A percentile compares a stretch with the other conserved stretches of the same genome.
Evolutionary conservation across 2,797 vertebrate genomes (phyloP).

Genomic region (Danionella dracula): DNA sequence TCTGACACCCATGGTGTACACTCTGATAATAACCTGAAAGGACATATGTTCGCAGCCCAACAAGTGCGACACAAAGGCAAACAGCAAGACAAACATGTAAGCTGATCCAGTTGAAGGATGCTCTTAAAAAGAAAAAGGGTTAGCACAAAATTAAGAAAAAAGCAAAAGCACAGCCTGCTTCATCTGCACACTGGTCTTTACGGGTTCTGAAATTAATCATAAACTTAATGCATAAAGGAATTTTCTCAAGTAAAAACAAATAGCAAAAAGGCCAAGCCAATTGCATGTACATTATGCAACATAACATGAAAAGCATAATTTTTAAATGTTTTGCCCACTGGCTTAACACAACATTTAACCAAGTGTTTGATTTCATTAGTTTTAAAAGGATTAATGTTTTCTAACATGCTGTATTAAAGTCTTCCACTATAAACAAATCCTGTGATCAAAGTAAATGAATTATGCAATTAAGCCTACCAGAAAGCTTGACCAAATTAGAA

Average conservation of each 20-base stretch:
- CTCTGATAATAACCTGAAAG: background rate
- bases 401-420: background rate
- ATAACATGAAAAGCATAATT: too few species aligned
- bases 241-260: too few species aligned
- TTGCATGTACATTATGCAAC: too few species aligned
- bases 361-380: constrained; percentile 19
- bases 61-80: background rate
- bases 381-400: constrained; percentile 36
- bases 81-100: constrained; percentile 2
- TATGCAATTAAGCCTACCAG: constrained; percentile 64
- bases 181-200: too few species aligned
- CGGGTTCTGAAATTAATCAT: too few species aligned
- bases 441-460: constrained; percentile 61
- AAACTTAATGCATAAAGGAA: too few species aligned
- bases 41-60: background rate
- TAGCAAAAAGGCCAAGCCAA: too few species aligned
- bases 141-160: constrained; percentile 31
- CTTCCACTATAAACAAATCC: constrained; percentile 43
- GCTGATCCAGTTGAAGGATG: background rate
- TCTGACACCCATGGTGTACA: background rate
- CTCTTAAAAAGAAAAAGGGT: constrained; percentile 4
- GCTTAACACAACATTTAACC: constrained; percentile 4
- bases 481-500: constrained; percentile 59
- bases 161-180: too few species aligned
- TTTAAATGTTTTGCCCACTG: too few species aligned